Evolutionary conservation across 1,140 invertebrate genomes (phyloP), one percentile per base, ranked within the genome.

Genomic region (Lineus longissimus): DNA sequence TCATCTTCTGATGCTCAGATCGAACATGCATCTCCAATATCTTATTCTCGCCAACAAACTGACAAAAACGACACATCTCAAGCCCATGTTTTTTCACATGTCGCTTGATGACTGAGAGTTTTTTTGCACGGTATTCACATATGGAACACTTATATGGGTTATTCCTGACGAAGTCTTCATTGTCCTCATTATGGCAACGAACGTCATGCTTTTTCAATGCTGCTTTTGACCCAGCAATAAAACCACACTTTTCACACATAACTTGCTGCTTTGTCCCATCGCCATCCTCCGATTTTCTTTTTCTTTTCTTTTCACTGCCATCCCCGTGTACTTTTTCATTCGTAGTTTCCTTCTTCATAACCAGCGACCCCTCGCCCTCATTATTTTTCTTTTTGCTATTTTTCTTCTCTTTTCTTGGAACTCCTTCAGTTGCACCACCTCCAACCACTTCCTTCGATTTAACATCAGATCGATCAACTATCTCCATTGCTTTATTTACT

Each of bases 31-130:
- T 51, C 43, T 70, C 61, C n/a, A 57, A 51, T 19, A 69, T 55
- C 19, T 51, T 51, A 23, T n/a, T 19, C n/a, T 51, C 47, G n/a
- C 19, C 47, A 51, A 27, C 25, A n/a, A 51, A 51, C 47, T 51
- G 19, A 27, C 47, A 51, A 27, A 23, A 51, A 7, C 25, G 47
- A n/a, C 47, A 51, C 47, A 51, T 51, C 55, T 60, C 72, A 33
- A 75, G 66, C 41, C 69, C 67, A 62, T 76, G 75, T 40, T 69
- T 72, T 43, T 70, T 61, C 59, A 75, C 57, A 61, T 76, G 75
- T 23, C 69, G 65, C 43, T 66, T 70, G 17, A 76, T 58, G 45
- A 73, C 64, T 19, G 70, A 65, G 59, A 69, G 63, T 64, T 76
- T 76, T 9, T 62, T 63, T 31, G 71, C 65, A 30, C 64, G 59